Evolutionary conservation across 2,888 invertebrate species (phyloP), one percentile per base, ranked within the genome.

Genomic region (Tetranychus truncatus): DNA sequence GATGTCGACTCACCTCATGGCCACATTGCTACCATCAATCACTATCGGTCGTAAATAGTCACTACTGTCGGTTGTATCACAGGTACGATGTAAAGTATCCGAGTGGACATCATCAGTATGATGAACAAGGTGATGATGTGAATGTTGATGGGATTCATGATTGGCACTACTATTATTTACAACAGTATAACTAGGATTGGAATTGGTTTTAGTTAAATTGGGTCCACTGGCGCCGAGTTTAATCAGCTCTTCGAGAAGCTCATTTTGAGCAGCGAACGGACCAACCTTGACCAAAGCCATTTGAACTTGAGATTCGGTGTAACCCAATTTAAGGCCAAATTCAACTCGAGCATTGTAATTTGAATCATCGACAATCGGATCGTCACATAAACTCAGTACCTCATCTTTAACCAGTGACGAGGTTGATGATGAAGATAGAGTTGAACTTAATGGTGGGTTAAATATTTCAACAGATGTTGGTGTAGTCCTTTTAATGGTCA

Each of bases 11-110:
- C 82, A 90, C 90, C 89, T 90, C 90, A 94, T 91, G 66, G 95
- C 95, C 24, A 95, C 91, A 83, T 95, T 95, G 83, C 92, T 92
- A 80, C 95, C 95, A 83, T 95, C 95, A 77, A 95, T 90, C 78
- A 95, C 92, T 78, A 95, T 88, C 76, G 90, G 89, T 76, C 92
- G 84, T 18, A 85, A 79, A 45, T 80, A 77, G 34, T 21, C 69
- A 72, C 20, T 24, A 72, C 20, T n/a, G 20, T 34, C 44, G 20
- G 9, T 20, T 9, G 21, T 46, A 72, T 72, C 72, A 46, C 72
- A 72, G 46, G 44, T 15, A 45, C 46, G 44, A 45, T 34, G 72
- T 34, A 34, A 11, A n/a, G 72, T 44, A 11, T 15, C 34, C n/a
- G 34, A 69, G 34, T 69, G 69, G 34, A 24, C 69, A 24, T 69